Evolutionary conservation across 1,140 invertebrate genomes (phyloP), one percentile per base, ranked within the genome.

Genomic region (Himalopsyche phryganea): DNA sequence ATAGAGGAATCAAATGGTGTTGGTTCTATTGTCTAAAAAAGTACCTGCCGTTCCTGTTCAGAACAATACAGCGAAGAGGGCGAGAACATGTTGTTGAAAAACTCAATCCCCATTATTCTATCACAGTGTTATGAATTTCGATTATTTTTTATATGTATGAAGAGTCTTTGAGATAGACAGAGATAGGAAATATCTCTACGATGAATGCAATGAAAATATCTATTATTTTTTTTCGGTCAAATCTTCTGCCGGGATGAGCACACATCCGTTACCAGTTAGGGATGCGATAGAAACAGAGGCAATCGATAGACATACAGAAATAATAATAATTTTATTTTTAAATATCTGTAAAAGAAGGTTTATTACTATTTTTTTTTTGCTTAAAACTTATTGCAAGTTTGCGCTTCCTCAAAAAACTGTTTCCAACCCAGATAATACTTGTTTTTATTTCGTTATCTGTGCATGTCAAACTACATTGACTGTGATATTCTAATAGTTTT

Each of bases 111-210:
- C 23, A 28, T 28, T 28, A 3, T 28, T 28, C 3, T 9, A 9
- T 28, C 23, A 55, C 47, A 63, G 57, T 59, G 56, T 63, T 57
- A 59, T 57, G 49, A 63, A 63, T 56, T 60, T 48, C 42, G 61
- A 63, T 63, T 54, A 58, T 60, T 58, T 53, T 63, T 57, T 47
- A 45, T 23, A 59, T 58, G 51, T 52, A 51, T 58, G 38, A 18
- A 49, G 35, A 47, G 28, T 11, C 23, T 17, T 6, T 13, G 38
- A 4, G 15, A 40, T 15, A 40, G 38, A 15, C 3, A 6, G 38
- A 11, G 15, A 40, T 5, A 11, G n/a, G 11, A 11, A 13, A 11
- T n/a, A n/a, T 13, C 4, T 40, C 38, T 41, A 17, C 32, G 7
- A 19, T 32, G 18, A 46, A 54, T 46, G 51, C 42, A 9, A 9